A percentile compares a stretch with the other conserved stretches of the same genome.
phyloP scores from a whole-genome alignment of 2,797 vertebrate genomes.

The Triplophysa bombifrons region DNA sequence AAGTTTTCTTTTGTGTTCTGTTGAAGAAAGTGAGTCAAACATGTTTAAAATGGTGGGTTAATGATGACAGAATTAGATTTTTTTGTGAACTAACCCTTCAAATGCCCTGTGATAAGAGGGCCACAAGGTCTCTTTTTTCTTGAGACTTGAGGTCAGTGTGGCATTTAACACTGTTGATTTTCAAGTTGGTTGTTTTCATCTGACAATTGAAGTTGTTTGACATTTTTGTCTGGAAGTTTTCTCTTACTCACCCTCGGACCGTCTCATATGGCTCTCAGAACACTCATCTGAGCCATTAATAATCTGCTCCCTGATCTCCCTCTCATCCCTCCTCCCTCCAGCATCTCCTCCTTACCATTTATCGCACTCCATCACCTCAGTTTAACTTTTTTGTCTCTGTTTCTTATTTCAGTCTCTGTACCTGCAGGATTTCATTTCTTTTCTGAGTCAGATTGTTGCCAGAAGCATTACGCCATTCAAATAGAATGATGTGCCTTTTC shows the following conservation, averaged over 20 bases:
- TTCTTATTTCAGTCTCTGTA: constrained; percentile 11
- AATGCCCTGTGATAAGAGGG: not conserved
- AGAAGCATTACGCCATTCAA: not conserved
- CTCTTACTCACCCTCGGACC: constrained; percentile 18
- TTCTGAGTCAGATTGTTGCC: constrained; percentile 4
- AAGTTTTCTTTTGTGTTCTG: too few species aligned
- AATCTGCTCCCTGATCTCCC: constrained; percentile 18
- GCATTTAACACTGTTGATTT: constrained; percentile 19
- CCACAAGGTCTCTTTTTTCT: not conserved
- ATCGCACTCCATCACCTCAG: not conserved
- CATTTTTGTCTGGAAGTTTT: constrained; percentile 31
- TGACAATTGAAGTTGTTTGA: constrained; percentile 31
- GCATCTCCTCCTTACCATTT: constrained; percentile 12
- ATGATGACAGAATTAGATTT: too few species aligned
- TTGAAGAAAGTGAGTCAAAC: too few species aligned
- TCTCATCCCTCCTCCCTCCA: not conserved
- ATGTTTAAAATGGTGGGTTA: too few species aligned
- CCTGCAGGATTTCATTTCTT: constrained; percentile 17
- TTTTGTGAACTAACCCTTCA: too few species aligned
- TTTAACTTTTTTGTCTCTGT: constrained; percentile 1
- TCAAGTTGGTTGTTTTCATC: constrained; percentile 13
- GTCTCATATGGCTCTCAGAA: constrained; percentile 22
- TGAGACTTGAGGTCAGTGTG: constrained; percentile 18
- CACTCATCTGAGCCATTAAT: constrained; percentile 22
- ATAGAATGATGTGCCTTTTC: not conserved